Percentiles rank a stretch among this genome's conserved stretches.
These are phyloP conservation scores for Holotrichia oblita DNA, from an alignment of 1,140 invertebrate species.

Conservation along the genomic window DNA sequence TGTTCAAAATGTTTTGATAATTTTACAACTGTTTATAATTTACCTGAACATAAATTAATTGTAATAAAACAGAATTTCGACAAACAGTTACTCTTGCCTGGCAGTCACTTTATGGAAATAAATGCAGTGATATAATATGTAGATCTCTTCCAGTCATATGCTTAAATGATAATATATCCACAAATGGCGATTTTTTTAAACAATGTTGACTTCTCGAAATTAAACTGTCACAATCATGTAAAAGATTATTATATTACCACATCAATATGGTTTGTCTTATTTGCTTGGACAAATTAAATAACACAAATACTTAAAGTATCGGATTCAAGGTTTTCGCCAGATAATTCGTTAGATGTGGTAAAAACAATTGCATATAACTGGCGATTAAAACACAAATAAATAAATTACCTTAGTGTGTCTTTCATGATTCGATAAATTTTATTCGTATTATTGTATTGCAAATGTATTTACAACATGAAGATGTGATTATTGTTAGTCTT, in stretches of 20 bases:
- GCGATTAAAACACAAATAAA: conserved; percentile 9
- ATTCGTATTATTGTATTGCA: too few relatives aligned
- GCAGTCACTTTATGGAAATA: not conserved
- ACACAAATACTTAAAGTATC: not conserved
- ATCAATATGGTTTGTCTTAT: not conserved
- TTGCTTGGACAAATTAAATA: not conserved
- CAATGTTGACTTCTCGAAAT: not conserved
- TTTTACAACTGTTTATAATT: not conserved
- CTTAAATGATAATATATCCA: not conserved
- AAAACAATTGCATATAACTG: not conserved
- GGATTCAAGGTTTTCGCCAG: not conserved
- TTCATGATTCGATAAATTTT: too few relatives aligned
- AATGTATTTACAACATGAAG: too few relatives aligned
- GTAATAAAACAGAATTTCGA: not conserved
- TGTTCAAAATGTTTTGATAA: not conserved
- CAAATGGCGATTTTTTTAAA: not conserved
- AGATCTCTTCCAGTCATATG: conserved; percentile 43
- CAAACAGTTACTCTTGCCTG: not conserved
- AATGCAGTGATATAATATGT: conserved; percentile 42
- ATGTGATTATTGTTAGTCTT: too few relatives aligned
- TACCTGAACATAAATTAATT: not conserved
- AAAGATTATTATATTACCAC: not conserved
- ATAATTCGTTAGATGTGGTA: not conserved
- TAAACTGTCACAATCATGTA: not conserved
- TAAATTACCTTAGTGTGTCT: not conserved